Evolutionary conservation across 2,113 vertebrate genomes (phyloP), one percentile per base, ranked within the genome.

Genomic region (Misgurnus mizolepis): DNA sequence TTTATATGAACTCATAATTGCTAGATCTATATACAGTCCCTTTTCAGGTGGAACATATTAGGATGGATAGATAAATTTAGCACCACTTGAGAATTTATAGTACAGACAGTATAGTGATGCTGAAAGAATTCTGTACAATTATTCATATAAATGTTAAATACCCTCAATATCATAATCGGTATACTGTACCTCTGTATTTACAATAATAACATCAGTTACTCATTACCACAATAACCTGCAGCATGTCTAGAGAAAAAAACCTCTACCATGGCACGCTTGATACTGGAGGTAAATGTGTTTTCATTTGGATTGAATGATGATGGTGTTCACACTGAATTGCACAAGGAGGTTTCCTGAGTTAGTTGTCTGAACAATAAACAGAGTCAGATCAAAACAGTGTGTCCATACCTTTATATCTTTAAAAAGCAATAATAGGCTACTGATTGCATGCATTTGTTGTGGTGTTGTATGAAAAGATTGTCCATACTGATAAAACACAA

Each of bases 221-320:
- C 89, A 90, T 90, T 90, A 88, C 85, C 87, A 89, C 90, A 83
- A 83, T 91, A 90, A 89, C 89, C 88, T 87, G 88, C 88, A 90
- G 93, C 93, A 93, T 94, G 92, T 90, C 89, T 91, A 89, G 93
- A 93, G 88, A 89, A 89, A 90, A 91, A 88, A 92, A 90, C 86
- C 91, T 90, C 91, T 84, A 86, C 90, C 90, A 91, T 92, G 89
- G 90, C 90, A 92, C 89, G 91, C 92, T 89, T 89, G 91, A 90
- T 82, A 89, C 88, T 90, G 89, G 90, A 80, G 70, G 89, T 92
- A 93, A 89, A 86, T 88, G 88, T 93, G 90, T 92, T 90, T 92
- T 91, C 87, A 67, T 90, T 90, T 92, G 90, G 90, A 91, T 88
- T 89, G 90, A 89, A 92, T 93, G 93, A 90, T 91, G 92, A 66